phyloP scores from a whole-genome alignment of 2,888 invertebrate genomes.

The Atrina japonica region DNA sequence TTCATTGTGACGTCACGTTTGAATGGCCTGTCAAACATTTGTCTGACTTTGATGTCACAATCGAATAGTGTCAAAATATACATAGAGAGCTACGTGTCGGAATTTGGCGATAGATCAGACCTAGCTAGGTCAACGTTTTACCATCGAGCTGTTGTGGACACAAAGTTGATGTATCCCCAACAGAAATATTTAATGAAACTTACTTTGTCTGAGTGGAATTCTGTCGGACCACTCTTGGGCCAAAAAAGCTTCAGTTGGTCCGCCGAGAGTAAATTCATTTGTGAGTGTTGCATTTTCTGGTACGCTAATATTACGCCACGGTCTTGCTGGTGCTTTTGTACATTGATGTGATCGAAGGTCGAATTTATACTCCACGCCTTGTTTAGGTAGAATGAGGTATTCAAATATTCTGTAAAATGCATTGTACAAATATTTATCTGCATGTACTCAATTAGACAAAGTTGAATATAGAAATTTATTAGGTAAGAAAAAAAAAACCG shows the following conservation, averaged over 20 bases:
- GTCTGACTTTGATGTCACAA: too few relatives aligned
- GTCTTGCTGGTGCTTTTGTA: slow-evolving; percentile 41
- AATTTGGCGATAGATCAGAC: too few relatives aligned
- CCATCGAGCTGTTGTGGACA: background rate
- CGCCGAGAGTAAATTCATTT: slow-evolving; percentile 57
- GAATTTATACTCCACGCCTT: slow-evolving; percentile 50
- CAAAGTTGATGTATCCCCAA: background rate
- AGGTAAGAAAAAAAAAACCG: too few relatives aligned
- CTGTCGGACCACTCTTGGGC: slow-evolving; percentile 61
- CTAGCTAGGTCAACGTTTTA: background rate
- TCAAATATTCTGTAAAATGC: slow-evolving; percentile 58
- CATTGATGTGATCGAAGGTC: slow-evolving; percentile 54
- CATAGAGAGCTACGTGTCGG: too few relatives aligned
- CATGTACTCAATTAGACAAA: too few relatives aligned
- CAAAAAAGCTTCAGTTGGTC: slow-evolving; percentile 53
- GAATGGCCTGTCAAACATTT: too few relatives aligned
- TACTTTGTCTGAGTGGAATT: slow-evolving; percentile 45
- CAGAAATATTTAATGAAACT: slow-evolving; percentile 20
- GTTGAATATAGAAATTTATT: too few relatives aligned
- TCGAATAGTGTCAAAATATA: too few relatives aligned
- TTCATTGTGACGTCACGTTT: too few relatives aligned
- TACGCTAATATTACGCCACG: slow-evolving; percentile 53
- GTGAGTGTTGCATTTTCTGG: slow-evolving; percentile 60
- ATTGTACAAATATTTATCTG: too few relatives aligned
- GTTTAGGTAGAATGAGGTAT: slow-evolving; percentile 52